These are phyloP conservation scores for Neomonachus schauinslandi DNA, from an alignment of 2,113 vertebrate genomes.

Conservation along the genomic window DNA sequence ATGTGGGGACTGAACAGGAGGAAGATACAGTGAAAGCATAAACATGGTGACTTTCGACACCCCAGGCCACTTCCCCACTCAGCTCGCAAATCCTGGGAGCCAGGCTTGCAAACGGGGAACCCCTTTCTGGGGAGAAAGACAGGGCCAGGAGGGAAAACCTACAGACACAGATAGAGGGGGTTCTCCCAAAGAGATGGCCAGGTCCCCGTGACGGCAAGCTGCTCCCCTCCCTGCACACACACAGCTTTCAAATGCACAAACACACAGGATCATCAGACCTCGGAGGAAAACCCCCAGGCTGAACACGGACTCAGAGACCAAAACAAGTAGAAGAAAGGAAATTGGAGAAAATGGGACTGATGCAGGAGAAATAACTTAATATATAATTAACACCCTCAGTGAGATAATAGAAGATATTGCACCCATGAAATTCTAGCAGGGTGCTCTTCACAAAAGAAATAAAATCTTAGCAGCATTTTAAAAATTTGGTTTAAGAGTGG, in stretches of 20 bases:
- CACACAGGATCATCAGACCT: not conserved
- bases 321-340: not conserved
- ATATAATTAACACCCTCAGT: too few species aligned
- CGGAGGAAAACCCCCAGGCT: not conserved
- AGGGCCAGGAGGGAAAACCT: not conserved
- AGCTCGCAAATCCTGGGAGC: not conserved
- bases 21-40: not conserved
- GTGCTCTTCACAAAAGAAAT: not conserved
- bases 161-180: rapidly evolving
- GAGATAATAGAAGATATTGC: not conserved
- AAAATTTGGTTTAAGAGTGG: not conserved
- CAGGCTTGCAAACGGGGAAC: not conserved
- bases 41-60: rapidly evolving
- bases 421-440: not conserved
- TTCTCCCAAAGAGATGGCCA: not conserved
- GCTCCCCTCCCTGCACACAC: rapidly evolving
- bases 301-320: not conserved
- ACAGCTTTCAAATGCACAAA: not conserved
- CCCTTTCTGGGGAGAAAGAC: not conserved
- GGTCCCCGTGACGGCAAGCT: not conserved
- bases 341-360: not conserved
- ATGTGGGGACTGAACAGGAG: not conserved
- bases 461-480: not conserved
- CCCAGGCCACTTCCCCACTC: not conserved
- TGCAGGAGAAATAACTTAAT: too few species aligned